phyloP scores from a whole-genome alignment of 2,113 vertebrate genomes.

The Laticauda colubrina region DNA sequence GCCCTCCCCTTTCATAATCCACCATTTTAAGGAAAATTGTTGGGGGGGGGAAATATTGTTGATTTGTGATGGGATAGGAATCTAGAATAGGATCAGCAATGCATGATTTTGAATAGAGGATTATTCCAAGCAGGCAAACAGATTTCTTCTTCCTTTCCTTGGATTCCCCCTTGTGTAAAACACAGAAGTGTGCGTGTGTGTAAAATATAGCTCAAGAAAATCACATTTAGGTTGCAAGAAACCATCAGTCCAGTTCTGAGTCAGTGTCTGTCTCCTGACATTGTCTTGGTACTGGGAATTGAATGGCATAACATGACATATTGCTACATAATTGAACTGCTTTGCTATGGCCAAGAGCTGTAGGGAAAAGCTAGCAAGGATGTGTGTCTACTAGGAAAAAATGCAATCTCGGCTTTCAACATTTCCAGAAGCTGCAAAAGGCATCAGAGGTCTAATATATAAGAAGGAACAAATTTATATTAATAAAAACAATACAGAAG shows the following conservation, averaged over 20 bases:
- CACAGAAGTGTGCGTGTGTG: not conserved
- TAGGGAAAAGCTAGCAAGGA: not conserved
- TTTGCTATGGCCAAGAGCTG: not conserved
- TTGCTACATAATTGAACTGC: not conserved
- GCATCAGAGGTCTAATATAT: not conserved
- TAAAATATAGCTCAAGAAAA: not conserved
- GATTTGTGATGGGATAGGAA: not conserved
- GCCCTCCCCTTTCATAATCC: not conserved
- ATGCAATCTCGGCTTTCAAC: not conserved
- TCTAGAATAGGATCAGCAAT: not conserved
- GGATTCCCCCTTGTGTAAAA: not conserved
- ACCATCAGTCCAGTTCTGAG: slow-evolving; percentile 19
- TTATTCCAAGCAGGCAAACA: not conserved
- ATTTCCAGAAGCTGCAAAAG: not conserved
- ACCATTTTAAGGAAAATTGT: not conserved
- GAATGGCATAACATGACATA: slow-evolving; percentile 4
- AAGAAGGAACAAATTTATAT: not conserved
- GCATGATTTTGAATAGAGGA: not conserved
- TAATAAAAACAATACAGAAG: not conserved
- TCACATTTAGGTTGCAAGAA: not conserved
- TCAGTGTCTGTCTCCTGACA: slow-evolving; percentile 6
- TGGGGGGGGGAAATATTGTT: not conserved
- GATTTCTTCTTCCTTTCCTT: not conserved
- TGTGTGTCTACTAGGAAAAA: not conserved
- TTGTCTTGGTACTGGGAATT: not conserved